Base-by-base conservation (phyloP, 2,888 invertebrate genomes). In the Lepidochrysops patricia region DNA sequence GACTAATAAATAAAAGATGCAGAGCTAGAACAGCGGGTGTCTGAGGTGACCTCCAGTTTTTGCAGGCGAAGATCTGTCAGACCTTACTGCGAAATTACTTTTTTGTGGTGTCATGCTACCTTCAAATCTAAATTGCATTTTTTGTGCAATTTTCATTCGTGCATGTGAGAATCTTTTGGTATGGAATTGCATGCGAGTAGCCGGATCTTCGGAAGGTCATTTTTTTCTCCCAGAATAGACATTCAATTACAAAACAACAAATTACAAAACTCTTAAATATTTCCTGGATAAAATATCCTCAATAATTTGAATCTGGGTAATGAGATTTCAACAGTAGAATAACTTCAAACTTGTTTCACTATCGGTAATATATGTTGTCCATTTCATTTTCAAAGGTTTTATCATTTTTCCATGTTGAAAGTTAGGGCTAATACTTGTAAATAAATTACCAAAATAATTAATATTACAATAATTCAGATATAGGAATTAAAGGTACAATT, bases 71-170 rank as follows among this genome's bases (percentile, higher is more conserved):
- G 52, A 13, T 52, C 32, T 32, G 54, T 29, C 54, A 54, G 54
- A 54, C 54, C 54, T 54, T 32, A 19, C 29, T 32, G 27, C 54
- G 54, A 54, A 54, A 54, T 54, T 54, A 19, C 29, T 32, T 54
- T 54, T 54, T 54, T 54, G 54, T 32, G 27, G 19, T 54, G 54
- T 54, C 54, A 54, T 54, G 54, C 54, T 19, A 54, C 54, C 32
- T 32, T 54, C 32, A 29, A 54, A 54, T 54, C 27, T 32, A 54
- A 54, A 54, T 54, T 54, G 54, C 54, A 32, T 54, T 29, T 54
- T 54, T 54, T 54, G 26, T 54, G 32, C 19, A 29, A 32, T 54
- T 54, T 29, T 32, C 52, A 27, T 43, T 43, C 43, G 43, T 43
- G 19, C 43, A 43, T 43, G 43, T 43, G 43, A 43, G 43, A 43